Evolutionary conservation across 2,888 invertebrate species (phyloP).

Genomic region (Mechanitis mazaeus): DNA sequence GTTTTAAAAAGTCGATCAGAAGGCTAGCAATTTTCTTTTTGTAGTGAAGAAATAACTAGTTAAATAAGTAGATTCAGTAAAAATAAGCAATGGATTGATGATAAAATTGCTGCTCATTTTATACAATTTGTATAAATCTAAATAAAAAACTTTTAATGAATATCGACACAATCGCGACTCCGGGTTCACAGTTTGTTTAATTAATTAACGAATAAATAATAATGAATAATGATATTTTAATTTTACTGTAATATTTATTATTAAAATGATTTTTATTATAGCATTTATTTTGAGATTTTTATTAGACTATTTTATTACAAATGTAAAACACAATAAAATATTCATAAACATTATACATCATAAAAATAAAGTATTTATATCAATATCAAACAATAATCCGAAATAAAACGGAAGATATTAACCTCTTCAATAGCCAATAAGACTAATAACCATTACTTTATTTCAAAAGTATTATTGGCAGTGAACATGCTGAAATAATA

Average conservation of each 20-base stretch:
- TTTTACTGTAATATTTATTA: too few species aligned
- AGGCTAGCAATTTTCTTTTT: constrained; percentile 6
- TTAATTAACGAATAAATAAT: too few species aligned
- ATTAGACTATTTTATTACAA: neutral
- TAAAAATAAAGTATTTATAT: too few species aligned
- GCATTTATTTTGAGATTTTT: too few species aligned
- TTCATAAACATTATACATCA: too few species aligned
- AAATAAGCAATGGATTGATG: neutral
- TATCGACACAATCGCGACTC: too few species aligned
- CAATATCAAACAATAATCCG: neutral
- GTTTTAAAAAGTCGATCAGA: constrained; percentile 19
- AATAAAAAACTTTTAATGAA: too few species aligned
- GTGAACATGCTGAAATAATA: constrained; percentile 54
- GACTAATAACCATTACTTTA: constrained; percentile 45
- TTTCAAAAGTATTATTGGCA: constrained; percentile 36
- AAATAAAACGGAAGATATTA: neutral
- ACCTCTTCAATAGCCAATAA: constrained; percentile 36
- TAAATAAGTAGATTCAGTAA: neutral
- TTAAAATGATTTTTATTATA: too few species aligned
- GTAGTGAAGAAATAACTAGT: neutral
- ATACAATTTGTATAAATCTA: neutral
- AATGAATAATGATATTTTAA: too few species aligned
- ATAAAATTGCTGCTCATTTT: neutral
- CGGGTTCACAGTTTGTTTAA: too few species aligned
- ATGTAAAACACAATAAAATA: neutral